Evolutionary conservation across 2,797 vertebrate genomes (phyloP).

Genomic region (Sorex maritimensis): DNA sequence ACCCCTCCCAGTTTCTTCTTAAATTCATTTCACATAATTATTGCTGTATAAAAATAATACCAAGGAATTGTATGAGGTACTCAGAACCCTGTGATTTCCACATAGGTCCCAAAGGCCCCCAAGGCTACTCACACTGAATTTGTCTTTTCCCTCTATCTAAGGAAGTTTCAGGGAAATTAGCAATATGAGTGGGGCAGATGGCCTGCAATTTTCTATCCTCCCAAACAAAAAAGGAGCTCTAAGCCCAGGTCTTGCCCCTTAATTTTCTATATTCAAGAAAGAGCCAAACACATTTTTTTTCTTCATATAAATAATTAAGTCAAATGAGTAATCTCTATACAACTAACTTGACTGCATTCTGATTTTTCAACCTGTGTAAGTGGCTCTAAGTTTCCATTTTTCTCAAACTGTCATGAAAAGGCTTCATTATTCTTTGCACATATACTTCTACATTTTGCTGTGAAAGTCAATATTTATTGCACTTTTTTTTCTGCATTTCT

Average conservation of each 20-base stretch:
- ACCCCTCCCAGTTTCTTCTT: not conserved
- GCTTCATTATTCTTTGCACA: conserved; percentile 84
- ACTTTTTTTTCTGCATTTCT: conserved; percentile 85
- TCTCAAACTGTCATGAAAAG: conserved; percentile 77
- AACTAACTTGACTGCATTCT: conserved; percentile 54
- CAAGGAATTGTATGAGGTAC: not conserved
- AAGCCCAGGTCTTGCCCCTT: not conserved
- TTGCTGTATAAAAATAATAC: conserved; percentile 29
- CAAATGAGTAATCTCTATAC: conserved; percentile 58
- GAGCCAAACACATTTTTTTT: conserved; percentile 8
- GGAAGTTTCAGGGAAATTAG: not conserved
- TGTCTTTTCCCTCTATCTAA: not conserved
- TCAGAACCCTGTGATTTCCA: conserved; percentile 58
- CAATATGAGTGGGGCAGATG: not conserved
- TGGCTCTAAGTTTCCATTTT: conserved; percentile 78
- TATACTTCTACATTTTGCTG: conserved; percentile 81
- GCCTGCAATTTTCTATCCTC: not conserved
- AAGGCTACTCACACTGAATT: not conserved
- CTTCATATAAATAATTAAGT: conserved; percentile 45
- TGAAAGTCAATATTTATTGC: conserved; percentile 88
- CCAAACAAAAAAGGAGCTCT: not conserved
- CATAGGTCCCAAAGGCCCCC: not conserved
- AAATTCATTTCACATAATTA: conserved; percentile 50
- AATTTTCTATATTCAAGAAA: conserved; percentile 24
- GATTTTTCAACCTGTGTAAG: conserved; percentile 81